phyloP scores from a whole-genome alignment of 2,113 vertebrate genomes.

The Perccottus glenii region DNA sequence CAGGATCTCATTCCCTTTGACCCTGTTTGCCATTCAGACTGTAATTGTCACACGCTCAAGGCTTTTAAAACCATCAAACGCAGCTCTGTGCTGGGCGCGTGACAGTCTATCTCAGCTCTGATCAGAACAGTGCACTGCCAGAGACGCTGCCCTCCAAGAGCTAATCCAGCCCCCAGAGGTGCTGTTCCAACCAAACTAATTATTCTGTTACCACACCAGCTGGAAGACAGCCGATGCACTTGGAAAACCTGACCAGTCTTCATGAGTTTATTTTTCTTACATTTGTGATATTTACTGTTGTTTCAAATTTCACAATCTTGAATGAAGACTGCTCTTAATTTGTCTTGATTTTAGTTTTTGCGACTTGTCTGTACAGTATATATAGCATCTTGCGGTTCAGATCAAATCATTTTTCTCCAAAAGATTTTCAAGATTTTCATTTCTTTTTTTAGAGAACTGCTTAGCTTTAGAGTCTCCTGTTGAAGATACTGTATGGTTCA shows the following conservation, averaged over 20 bases:
- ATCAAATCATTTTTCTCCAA: no score
- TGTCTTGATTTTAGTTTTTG: no score
- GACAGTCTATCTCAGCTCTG: conserved; percentile 67
- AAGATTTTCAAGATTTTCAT: no score
- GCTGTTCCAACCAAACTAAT: conserved; percentile 72
- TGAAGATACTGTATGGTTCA: no score
- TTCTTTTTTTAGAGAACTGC: no score
- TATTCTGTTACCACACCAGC: conserved; percentile 67
- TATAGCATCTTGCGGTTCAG: no score
- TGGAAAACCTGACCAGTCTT: conserved; percentile 45
- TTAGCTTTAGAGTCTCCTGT: no score
- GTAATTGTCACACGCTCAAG: conserved; percentile 71
- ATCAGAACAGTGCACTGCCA: conserved; percentile 67
- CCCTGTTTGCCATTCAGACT: conserved; percentile 69
- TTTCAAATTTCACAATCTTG: no score
- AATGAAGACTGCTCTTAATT: no score
- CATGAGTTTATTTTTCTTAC: conserved; percentile 15
- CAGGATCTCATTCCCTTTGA: conserved; percentile 61
- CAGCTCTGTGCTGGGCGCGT: conserved; percentile 51
- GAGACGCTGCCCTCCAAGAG: conserved; percentile 69
- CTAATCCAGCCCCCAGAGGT: conserved; percentile 70
- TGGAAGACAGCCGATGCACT: conserved; percentile 61
- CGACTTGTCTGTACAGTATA: no score
- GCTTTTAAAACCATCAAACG: conserved; percentile 71
- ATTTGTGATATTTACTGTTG: conserved; percentile 3